Evolutionary conservation across 2,113 vertebrate species (phyloP).

Genomic region (Phylloscopus trochilus): DNA sequence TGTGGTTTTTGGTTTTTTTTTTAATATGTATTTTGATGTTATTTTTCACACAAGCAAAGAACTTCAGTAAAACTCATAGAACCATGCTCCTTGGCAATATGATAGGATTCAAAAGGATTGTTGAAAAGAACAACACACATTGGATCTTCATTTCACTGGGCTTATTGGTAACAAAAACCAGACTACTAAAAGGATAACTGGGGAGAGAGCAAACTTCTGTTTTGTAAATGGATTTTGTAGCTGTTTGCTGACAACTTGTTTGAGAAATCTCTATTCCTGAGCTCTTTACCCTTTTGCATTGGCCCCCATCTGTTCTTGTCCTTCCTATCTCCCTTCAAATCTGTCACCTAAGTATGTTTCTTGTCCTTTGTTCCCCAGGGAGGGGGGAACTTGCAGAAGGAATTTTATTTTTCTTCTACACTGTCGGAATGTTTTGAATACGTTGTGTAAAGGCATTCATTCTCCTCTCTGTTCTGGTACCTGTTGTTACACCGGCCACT

Average conservation of each 20-base stretch:
- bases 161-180: neutral
- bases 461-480: neutral
- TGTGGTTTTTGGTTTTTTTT: neutral
- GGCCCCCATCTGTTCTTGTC: neutral
- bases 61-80: neutral
- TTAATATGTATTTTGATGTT: neutral
- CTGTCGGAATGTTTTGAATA: neutral
- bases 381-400: neutral
- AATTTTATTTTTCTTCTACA: neutral
- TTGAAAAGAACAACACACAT: neutral
- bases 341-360: neutral
- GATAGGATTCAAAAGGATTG: neutral
- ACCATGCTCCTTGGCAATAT: fast-evolving
- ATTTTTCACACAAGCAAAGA: neutral
- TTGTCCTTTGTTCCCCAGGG: neutral
- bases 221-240: neutral
- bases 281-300: neutral
- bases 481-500: neutral
- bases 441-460: neutral
- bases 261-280: neutral
- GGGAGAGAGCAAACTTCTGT: neutral
- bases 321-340: neutral
- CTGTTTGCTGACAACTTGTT: slow-evolving; percentile 1
- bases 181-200: neutral
- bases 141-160: neutral